Conservation (phyloP, 2,888 invertebrate genomes). For the Cremastinae sp. region DNA sequence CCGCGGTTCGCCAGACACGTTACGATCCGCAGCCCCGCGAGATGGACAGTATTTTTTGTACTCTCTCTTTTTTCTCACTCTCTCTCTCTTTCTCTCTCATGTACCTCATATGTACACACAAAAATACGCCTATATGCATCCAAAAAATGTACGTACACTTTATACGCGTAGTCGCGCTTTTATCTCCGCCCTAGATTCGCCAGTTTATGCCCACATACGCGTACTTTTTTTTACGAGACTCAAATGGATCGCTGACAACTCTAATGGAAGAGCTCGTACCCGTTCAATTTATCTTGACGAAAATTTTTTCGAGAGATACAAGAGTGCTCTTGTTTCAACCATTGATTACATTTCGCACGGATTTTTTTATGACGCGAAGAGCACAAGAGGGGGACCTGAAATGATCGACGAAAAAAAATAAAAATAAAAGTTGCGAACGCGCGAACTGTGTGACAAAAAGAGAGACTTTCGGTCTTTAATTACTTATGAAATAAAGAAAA, state of each 20-base stretch:
- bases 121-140: background rate
- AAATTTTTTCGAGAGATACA: background rate
- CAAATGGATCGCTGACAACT: constrained; percentile 5
- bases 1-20: constrained; percentile 18
- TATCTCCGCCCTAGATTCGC: constrained; percentile 18
- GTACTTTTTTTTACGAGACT: constrained; percentile 31
- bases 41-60: constrained; percentile 21
- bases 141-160: constrained; percentile 8
- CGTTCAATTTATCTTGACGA: background rate
- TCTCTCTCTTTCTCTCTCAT: too few species aligned
- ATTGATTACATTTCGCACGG: background rate
- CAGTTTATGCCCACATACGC: constrained; percentile 58
- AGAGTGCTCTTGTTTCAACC: too few species aligned
- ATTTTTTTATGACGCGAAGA: background rate
- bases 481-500: too few species aligned
- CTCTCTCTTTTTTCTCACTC: background rate
- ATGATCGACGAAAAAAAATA: background rate
- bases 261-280: constrained; percentile 23
- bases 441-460: too few species aligned
- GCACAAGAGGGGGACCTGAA: too few species aligned
- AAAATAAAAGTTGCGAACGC: too few species aligned
- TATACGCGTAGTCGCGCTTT: background rate
- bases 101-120: too few species aligned
- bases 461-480: too few species aligned
- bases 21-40: constrained; percentile 1